These are phyloP conservation scores for Pycnonotus jocosus DNA, from an alignment of 2,113 vertebrate species.

Conservation along the genomic window DNA sequence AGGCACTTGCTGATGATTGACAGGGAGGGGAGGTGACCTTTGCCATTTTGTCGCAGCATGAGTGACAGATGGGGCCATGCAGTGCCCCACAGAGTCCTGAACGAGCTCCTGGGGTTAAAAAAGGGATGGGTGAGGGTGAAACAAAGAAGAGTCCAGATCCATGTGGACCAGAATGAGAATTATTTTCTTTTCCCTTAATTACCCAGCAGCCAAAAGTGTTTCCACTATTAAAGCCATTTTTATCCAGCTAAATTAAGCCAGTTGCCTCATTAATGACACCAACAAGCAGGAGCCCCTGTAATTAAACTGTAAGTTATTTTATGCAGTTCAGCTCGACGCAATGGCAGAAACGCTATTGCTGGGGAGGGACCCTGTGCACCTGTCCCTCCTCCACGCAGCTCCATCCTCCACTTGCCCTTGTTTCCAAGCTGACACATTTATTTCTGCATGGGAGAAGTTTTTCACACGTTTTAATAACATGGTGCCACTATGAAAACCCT, in stretches of 20 bases:
- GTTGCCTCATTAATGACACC: conserved; percentile 75
- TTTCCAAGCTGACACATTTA: conserved; percentile 35
- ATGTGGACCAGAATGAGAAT: not conserved
- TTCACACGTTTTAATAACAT: conserved; percentile 45
- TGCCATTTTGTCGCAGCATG: not conserved
- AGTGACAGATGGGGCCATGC: not conserved
- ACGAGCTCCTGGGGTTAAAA: not conserved
- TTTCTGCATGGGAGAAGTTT: conserved; percentile 26
- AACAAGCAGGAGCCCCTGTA: conserved; percentile 74
- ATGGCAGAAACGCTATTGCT: not conserved
- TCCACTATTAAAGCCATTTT: conserved; percentile 69
- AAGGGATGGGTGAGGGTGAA: not conserved
- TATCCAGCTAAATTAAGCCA: conserved; percentile 74
- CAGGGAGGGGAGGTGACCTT: not conserved
- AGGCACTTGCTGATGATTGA: fast-evolving
- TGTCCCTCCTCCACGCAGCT: not conserved
- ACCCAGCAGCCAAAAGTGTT: conserved; percentile 51
- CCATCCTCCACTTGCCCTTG: not conserved
- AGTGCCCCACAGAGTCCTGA: not conserved
- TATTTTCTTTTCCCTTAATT: conserved; percentile 63
- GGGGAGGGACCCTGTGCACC: not conserved
- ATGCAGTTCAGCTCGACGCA: conserved; percentile 14
- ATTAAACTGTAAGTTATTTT: conserved; percentile 73
- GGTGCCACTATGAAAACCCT: conserved; percentile 12
- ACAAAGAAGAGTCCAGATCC: not conserved